phyloP scores from a whole-genome alignment of 2,113 vertebrate species.

The Phainopepla nitens region DNA sequence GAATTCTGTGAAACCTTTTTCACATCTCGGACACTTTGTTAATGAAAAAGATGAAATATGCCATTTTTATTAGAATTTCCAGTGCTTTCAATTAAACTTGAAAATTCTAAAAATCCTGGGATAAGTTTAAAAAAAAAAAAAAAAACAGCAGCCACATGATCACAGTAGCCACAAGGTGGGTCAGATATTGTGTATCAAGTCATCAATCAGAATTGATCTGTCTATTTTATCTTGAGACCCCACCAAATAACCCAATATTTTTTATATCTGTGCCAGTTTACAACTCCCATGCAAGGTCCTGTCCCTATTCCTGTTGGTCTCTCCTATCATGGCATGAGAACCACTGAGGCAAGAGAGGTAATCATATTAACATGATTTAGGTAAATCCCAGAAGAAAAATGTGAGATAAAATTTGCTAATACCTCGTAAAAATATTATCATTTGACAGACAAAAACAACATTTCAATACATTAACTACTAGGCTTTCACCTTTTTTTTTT shows the following conservation, averaged over 20 bases:
- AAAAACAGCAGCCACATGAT: background rate
- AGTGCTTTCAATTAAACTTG: background rate
- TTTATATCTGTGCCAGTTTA: background rate
- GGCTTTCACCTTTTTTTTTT: background rate
- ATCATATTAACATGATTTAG: background rate
- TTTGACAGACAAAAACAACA: background rate
- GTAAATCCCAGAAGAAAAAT: background rate
- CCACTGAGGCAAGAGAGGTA: background rate
- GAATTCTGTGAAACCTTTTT: background rate
- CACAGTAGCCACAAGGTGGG: accelerated
- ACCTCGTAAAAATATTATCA: background rate
- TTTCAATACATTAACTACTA: background rate
- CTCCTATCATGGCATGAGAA: background rate
- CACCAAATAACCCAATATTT: background rate
- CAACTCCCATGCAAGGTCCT: accelerated
- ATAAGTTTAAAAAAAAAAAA: background rate
- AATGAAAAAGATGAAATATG: background rate
- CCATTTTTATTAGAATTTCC: background rate
- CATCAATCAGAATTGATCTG: background rate
- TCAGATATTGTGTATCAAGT: background rate
- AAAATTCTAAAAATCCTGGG: background rate
- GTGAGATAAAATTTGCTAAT: background rate
- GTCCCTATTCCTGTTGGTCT: background rate
- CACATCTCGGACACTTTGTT: background rate
- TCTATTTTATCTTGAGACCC: background rate